A percentile compares a stretch with the other conserved stretches of the same genome.
These are phyloP conservation scores for Pygoscelis antarcticus DNA, from an alignment of 2,113 vertebrate species.

Conservation along the genomic window DNA sequence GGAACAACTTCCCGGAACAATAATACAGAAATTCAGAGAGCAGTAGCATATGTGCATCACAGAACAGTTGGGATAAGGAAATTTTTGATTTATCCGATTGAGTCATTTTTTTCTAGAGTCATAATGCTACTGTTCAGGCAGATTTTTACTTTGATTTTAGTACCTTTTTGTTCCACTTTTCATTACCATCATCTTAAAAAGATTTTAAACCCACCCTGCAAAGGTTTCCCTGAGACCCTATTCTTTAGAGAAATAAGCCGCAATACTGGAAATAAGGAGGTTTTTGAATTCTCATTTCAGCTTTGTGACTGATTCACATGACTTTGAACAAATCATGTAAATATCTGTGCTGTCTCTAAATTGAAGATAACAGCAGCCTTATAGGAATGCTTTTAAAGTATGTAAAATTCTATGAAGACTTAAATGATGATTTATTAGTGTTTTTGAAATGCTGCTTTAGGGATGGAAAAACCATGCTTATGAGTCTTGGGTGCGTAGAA, in stretches of 20 bases:
- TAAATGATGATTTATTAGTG: slow-evolving; percentile 1
- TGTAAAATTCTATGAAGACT: slow-evolving; percentile 14
- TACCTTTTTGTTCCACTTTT: not conserved
- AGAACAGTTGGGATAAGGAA: not conserved
- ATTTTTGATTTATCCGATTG: not conserved
- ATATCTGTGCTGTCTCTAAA: slow-evolving; percentile 29
- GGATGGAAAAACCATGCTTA: not conserved
- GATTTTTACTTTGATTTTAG: not conserved
- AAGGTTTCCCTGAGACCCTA: not conserved
- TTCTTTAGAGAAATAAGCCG: not conserved
- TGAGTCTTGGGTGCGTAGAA: not conserved
- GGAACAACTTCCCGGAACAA: not conserved
- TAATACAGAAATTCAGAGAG: not conserved
- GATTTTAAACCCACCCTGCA: not conserved
- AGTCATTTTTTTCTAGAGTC: not conserved
- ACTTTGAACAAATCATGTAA: slow-evolving; percentile 41
- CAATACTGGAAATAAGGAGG: not conserved
- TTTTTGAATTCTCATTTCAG: not conserved
- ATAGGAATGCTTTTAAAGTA: slow-evolving; percentile 24
- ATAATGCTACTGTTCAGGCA: not conserved
- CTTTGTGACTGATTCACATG: not conserved
- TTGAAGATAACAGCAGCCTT: slow-evolving; percentile 26
- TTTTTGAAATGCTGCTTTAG: slow-evolving; percentile 18
- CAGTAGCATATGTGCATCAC: not conserved
- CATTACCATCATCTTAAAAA: not conserved